phyloP scores from a whole-genome alignment of 2,888 invertebrate species.

The Aphelenchoides bicaudatus region DNA sequence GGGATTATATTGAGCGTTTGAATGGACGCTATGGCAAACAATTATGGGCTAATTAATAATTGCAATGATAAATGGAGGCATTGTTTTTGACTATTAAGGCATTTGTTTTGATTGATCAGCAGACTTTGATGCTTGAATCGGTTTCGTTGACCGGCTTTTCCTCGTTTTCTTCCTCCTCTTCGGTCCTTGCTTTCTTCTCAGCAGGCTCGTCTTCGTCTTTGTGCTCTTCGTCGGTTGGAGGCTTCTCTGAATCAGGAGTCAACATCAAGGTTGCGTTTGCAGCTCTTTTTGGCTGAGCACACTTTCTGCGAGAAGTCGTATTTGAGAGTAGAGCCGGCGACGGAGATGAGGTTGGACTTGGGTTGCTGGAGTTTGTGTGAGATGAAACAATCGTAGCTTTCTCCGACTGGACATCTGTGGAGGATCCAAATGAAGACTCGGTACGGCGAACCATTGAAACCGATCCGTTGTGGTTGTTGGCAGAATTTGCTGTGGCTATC shows the following conservation, averaged over 20 bases:
- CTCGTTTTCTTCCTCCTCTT: conserved; percentile 5
- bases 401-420: background rate
- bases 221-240: background rate
- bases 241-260: conserved; percentile 18
- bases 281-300: conserved; percentile 23
- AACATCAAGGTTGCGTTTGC: conserved; percentile 23
- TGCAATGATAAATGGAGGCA: no score
- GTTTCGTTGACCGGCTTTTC: background rate
- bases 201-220: background rate
- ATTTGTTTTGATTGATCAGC: background rate
- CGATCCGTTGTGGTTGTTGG: conserved; percentile 18
- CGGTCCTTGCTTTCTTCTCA: background rate
- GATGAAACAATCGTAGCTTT: conserved; percentile 6
- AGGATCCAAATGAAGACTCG: background rate
- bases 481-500: conserved; percentile 32
- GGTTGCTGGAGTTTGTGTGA: conserved; percentile 14
- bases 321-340: conserved; percentile 14
- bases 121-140: conserved; percentile 5
- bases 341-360: conserved; percentile 22
- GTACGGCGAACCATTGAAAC: conserved; percentile 24
- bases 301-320: conserved; percentile 22
- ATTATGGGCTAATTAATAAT: no score
- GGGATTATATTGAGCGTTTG: no score
- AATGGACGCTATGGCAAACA: no score
- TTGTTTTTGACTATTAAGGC: no score